These are phyloP conservation scores for Argyra leucocephala DNA, from an alignment of 2,888 invertebrate genomes.

Conservation along the genomic window DNA sequence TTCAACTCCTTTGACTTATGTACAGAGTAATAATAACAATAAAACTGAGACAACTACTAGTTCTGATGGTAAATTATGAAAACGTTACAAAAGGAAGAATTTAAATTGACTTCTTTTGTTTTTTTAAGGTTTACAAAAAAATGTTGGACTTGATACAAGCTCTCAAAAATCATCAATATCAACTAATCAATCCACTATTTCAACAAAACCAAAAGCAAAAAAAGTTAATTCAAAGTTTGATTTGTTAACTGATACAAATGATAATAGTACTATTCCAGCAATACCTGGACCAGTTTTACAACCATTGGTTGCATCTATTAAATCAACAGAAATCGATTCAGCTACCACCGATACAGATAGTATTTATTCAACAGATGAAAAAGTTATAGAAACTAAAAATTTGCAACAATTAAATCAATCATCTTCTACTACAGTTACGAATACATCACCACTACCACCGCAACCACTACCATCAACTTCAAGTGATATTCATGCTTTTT, in stretches of 20 bases:
- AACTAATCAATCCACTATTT: background rate
- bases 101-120: background rate
- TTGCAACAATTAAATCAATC: slow-evolving; percentile 17
- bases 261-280: slow-evolving; percentile 41
- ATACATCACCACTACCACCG: slow-evolving; percentile 8
- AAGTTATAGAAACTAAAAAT: slow-evolving; percentile 17
- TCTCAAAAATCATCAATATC: no score
- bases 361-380: slow-evolving; percentile 10
- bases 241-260: slow-evolving; percentile 66
- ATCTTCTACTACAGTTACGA: slow-evolving; percentile 8
- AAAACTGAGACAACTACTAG: slow-evolving; percentile 40
- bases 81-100: background rate
- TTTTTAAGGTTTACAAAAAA: background rate
- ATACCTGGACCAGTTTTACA: slow-evolving; percentile 34
- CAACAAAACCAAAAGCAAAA: slow-evolving; percentile 19
- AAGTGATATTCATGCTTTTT: slow-evolving; percentile 15
- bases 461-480: slow-evolving; percentile 14
- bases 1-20: slow-evolving; percentile 30
- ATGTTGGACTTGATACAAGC: background rate
- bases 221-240: slow-evolving; percentile 51
- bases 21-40: slow-evolving; percentile 37
- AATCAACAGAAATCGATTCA: slow-evolving; percentile 7
- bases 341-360: slow-evolving; percentile 10
- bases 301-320: slow-evolving; percentile 29
- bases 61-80: slow-evolving; percentile 20